Evolutionary conservation across 2,113 vertebrate species (phyloP), one percentile per base, ranked within the genome.

Genomic region (Podilymbus podiceps): DNA sequence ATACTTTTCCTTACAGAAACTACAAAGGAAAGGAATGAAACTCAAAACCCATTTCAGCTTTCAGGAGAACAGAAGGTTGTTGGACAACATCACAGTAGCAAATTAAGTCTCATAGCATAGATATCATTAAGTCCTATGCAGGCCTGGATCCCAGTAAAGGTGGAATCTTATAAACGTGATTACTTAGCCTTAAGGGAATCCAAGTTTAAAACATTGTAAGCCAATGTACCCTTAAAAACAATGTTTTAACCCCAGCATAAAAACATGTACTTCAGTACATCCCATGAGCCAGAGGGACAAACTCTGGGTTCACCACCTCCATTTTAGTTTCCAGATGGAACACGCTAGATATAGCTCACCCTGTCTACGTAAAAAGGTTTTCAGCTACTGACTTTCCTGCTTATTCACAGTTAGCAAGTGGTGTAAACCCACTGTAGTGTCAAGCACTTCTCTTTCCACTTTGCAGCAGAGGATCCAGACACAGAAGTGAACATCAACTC

Each of bases 281-380:
- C 28, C 24, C 31, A 17, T 21, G 10, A 82, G 35, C 27, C 21
- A 35, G 38, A 72, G 19, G 74, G 17, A 80, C 0, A 1, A 84
- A 56, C 17, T 46, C 13, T 20, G 33, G 14, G 33, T 27, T 93
- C 22, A 24, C 4, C 47, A 46, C 7, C 59, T 62, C 64, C 67
- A 80, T 13, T 47, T 63, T 59, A 50, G 31, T 35, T 90, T 86
- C 86, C 42, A 69, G 42, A 53, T 25, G 20, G 52, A 95, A 74
- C 12, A 27, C 0, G 1, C 38, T n/a, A 67, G 14, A 74, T 11
- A 31, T 0, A 74, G 14, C 67, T 49, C 27, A 67, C 27, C 10
- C 33, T 33, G 19, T 14, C 66, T n/a, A 76, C 16, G n/a, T 9
- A 21, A 72, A 66, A 68, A 59, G 6, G 12, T 74, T 85, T 85